Evolutionary conservation across 2,797 vertebrate species (phyloP).

Genomic region (Halcyon chelicuti): DNA sequence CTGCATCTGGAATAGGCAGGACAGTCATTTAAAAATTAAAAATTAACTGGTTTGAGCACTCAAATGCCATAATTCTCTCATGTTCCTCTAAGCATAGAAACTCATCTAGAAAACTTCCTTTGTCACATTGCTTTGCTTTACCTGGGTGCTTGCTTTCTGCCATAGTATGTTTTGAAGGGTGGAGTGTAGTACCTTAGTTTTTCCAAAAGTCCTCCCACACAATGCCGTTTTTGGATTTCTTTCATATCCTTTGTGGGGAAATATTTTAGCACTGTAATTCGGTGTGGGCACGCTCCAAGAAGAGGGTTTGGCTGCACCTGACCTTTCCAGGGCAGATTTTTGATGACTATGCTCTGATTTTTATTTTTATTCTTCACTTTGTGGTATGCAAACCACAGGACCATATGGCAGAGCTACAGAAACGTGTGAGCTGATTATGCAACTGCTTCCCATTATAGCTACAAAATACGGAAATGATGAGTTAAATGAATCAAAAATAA

Average conservation of each 20-base stretch:
- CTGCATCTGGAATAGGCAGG: not conserved
- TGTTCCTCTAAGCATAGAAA: not conserved
- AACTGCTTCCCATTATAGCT: constrained; percentile 1
- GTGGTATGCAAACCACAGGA: not conserved
- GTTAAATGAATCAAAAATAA: not conserved
- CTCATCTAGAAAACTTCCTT: not conserved
- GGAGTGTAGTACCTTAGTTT: not conserved
- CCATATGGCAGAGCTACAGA: not conserved
- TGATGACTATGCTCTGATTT: not conserved
- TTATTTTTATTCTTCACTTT: not conserved
- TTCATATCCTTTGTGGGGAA: not conserved
- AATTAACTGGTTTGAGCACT: not conserved
- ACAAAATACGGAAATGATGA: not conserved
- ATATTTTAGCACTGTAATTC: not conserved
- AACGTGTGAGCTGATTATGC: not conserved
- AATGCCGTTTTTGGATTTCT: not conserved
- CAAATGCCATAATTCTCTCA: not conserved
- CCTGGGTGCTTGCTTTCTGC: not conserved
- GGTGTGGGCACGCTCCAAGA: not conserved
- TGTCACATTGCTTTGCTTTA: not conserved
- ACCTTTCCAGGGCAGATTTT: not conserved
- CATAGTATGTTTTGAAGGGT: not conserved
- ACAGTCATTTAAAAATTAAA: not conserved
- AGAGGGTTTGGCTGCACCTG: not conserved
- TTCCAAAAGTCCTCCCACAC: not conserved